phyloP scores from a whole-genome alignment of 2,888 invertebrate genomes.

The Drosophila colorata region DNA sequence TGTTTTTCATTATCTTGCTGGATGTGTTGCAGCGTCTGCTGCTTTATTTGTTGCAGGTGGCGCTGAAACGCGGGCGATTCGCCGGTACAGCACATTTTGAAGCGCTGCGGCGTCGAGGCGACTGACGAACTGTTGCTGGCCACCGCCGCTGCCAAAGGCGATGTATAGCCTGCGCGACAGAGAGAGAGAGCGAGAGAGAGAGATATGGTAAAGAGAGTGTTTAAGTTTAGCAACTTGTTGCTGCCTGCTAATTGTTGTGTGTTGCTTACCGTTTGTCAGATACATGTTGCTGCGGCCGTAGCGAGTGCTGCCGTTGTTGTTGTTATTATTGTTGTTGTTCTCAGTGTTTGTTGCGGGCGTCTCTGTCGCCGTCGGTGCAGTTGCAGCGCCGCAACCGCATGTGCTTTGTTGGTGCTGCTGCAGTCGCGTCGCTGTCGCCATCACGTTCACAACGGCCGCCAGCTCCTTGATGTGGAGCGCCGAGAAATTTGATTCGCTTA shows the following conservation, averaged over 20 bases:
- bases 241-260: neutral
- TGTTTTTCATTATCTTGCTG: conserved; percentile 41
- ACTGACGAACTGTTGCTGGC: conserved; percentile 71
- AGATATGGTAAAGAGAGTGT: neutral
- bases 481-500: conserved; percentile 82
- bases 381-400: conserved; percentile 53
- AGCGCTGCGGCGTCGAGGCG: conserved; percentile 67
- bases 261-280: conserved; percentile 73
- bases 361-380: conserved; percentile 32
- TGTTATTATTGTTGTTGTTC: conserved; percentile 55
- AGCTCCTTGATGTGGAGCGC: conserved; percentile 82
- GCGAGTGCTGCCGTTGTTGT: conserved; percentile 56
- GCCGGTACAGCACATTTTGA: conserved; percentile 60
- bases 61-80: conserved; percentile 40
- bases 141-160: conserved; percentile 80
- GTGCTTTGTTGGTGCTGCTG: conserved; percentile 61
- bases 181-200: conserved; percentile 3
- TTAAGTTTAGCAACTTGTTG: conserved; percentile 59
- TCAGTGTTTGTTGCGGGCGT: conserved; percentile 31
- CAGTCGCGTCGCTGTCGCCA: conserved; percentile 59
- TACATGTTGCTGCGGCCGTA: conserved; percentile 66
- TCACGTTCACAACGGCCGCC: conserved; percentile 53
- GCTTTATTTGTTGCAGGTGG: conserved; percentile 51
- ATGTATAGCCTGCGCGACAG: conserved; percentile 73
- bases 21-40: conserved; percentile 19